Evolutionary conservation across 2,113 vertebrate species (phyloP).

Genomic region (Tachysurus fulvidraco): DNA sequence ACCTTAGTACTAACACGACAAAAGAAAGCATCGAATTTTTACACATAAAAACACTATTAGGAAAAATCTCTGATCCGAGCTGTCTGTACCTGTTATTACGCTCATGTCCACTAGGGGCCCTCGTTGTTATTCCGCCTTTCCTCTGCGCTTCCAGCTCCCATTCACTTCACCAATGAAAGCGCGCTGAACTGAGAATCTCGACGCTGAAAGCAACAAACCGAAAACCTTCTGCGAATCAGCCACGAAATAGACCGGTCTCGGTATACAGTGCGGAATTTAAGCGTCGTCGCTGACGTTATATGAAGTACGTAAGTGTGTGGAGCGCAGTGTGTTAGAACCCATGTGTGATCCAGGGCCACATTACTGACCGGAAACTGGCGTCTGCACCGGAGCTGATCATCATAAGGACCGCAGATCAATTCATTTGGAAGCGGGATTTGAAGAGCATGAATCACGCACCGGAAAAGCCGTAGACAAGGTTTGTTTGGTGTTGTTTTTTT

Average conservation of each 20-base stretch:
- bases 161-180: constrained; percentile 24
- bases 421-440: background rate
- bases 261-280: background rate
- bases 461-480: constrained; percentile 37
- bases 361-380: constrained; percentile 23
- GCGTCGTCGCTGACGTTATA: background rate
- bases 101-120: constrained; percentile 33
- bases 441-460: constrained; percentile 27
- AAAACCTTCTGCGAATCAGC: constrained; percentile 24
- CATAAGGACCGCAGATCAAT: constrained; percentile 11
- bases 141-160: background rate
- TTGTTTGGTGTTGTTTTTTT: background rate
- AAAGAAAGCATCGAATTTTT: too few species aligned
- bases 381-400: constrained; percentile 19
- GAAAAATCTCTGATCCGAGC: background rate
- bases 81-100: constrained; percentile 6
- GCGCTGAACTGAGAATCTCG: constrained; percentile 39
- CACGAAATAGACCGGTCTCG: constrained; percentile 41
- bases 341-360: background rate
- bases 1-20: too few species aligned
- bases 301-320: background rate
- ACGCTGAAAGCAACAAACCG: constrained; percentile 14
- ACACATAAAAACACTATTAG: too few species aligned
- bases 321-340: background rate
- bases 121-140: background rate